Conservation (phyloP, 2,888 invertebrate species). For the Campoletis raptor region DNA sequence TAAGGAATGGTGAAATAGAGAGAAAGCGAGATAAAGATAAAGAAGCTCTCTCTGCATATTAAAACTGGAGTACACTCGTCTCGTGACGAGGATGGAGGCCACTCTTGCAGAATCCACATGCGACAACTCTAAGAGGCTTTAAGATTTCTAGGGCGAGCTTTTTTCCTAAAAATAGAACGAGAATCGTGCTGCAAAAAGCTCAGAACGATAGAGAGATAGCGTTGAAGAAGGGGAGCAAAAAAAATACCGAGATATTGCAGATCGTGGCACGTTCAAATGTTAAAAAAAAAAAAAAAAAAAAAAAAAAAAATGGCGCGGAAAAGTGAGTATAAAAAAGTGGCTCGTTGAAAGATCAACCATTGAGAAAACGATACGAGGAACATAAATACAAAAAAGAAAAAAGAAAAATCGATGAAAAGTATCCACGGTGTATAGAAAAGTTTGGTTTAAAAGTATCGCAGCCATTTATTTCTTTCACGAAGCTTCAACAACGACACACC, state of each 20-base stretch:
- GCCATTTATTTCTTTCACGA: slow-evolving; percentile 39
- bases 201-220: slow-evolving; percentile 20
- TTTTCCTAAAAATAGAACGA: slow-evolving; percentile 59
- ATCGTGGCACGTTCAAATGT: slow-evolving; percentile 11
- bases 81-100: slow-evolving; percentile 50
- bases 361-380: neutral
- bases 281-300: slow-evolving; percentile 48
- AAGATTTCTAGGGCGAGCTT: slow-evolving; percentile 63
- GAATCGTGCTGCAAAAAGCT: slow-evolving; percentile 24
- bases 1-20: slow-evolving; percentile 25
- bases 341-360: slow-evolving; percentile 23
- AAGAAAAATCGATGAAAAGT: slow-evolving; percentile 14
- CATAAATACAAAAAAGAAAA: slow-evolving; percentile 9
- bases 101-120: slow-evolving; percentile 64
- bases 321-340: slow-evolving; percentile 26
- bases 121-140: slow-evolving; percentile 58
- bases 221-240: neutral
- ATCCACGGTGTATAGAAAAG: slow-evolving; percentile 32
- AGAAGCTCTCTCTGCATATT: slow-evolving; percentile 65
- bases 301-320: slow-evolving; percentile 36
- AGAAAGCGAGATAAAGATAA: slow-evolving; percentile 28
- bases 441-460: slow-evolving; percentile 52
- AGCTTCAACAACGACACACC: slow-evolving; percentile 26
- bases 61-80: slow-evolving; percentile 65
- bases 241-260: neutral